Evolutionary conservation across 2,888 invertebrate genomes (phyloP), one percentile per base, ranked within the genome.

Genomic region (Formica aserva): DNA sequence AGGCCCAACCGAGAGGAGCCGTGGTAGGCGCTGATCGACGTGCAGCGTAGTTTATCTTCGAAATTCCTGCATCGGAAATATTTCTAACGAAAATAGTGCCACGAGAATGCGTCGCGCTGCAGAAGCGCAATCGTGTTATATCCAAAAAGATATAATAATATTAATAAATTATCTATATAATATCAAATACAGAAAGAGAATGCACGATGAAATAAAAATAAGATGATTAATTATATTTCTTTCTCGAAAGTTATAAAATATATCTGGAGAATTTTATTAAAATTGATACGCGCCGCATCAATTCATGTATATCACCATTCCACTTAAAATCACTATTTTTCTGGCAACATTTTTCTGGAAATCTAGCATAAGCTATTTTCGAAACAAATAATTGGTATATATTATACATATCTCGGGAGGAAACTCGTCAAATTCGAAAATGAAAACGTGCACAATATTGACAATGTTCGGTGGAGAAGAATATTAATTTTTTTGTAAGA

Each of bases 61-160:
- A 75, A 74, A 85, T 84, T 85, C 84, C 69, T 66, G 67, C 76
- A 80, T 80, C 75, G 57, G 57, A 69, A 84, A 71, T 84, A 85
- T 55, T 48, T 41, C 32, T 13, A 80, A 78, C 75, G 52, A 78
- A 78, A 78, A 48, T 80, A 80, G 35, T 41, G 60, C 26, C 22
- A 8, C 38, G 45, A 45, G 32, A 22, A 15, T 48, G 38, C 18
- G 45, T 29, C 48, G 26, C 63, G 8, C 29, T 1, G 26, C 11
- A 22, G 32, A 60, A 60, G 6, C 22, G 26, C 38, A 67, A 77
- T 55, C 26, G 8, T 67, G 2, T 18, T 45, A 35, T 55, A 63
- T 76, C 22, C 0, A 29, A 67, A 38, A 67, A 38, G 45, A 3
- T 18, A 29, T 3, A 38, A 45, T 5, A 67, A 57, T 18, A 26